Base-by-base conservation (phyloP, 2,113 vertebrate genomes). In the Forbesichthys papilliferus region DNA sequence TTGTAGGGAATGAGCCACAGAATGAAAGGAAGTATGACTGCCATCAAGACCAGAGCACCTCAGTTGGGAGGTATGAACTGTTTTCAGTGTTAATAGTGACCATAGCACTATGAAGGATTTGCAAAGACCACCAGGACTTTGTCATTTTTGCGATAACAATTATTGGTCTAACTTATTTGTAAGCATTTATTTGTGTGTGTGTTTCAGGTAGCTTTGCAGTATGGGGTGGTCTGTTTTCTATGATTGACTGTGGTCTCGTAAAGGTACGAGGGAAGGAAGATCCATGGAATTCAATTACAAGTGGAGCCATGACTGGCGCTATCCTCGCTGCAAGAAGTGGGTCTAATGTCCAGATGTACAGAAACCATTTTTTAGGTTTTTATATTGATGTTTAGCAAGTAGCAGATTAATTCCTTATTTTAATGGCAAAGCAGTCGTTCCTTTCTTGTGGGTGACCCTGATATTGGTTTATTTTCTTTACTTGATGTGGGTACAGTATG, bases 241-340 rank as follows among this genome's bases (percentile, higher is more conserved):
- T 94, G 94, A 98, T 99, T 8, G 97, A 99, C 89, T 98, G 97
- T 75, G 93, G 95, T 66, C 92, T 99, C 92, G 96, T 97, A 71
- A 95, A 96, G 68, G 92, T 96, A 65, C 88, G 97, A 74, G 97
- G 96, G 20, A 99, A 97, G 65, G 97, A 99, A 82, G 97, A 99
- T 86, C 97, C 97, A 0, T 99, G 97, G 97, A 99, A 99, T 80
- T 98, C 97, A 0, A 98, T 99, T 87, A 97, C 96, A 0, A 99
- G 97, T 0, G 97, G 97, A 56, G 97, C 97, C 79, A 92, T 98
- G 86, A 98, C 97, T 0, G 97, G 97, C 75, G 97, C 97, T 64
- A 94, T 99, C 58, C 91, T 99, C 49, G 97, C 97, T 72, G 94
- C 97, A 49, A 95, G 97, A 94, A 99, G 97, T 99, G 89, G 96